These are phyloP conservation scores for Styela plicata DNA, from an alignment of 23 tunicate species.

Conservation along the genomic window DNA sequence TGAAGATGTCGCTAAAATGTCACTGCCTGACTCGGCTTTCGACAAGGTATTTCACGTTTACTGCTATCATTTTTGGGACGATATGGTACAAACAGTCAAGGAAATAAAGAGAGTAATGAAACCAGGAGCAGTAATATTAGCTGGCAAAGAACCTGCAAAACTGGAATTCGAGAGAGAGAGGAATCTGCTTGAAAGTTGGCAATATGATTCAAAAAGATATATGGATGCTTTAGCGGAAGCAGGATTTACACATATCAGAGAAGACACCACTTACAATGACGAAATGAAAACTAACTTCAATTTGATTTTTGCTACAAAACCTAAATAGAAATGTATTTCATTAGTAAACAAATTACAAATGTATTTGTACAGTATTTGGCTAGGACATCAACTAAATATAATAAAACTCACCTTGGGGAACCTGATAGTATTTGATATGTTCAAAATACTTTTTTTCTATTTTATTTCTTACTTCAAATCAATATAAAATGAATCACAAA, in stretches of 20 bases:
- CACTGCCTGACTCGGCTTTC: neutral
- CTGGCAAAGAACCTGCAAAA: neutral
- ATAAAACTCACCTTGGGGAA: no score
- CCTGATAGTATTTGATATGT: no score
- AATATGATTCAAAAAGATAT: neutral
- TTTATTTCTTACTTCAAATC: no score
- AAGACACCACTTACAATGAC: neutral
- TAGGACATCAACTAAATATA: no score
- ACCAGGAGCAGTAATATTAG: neutral
- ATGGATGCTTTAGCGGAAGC: neutral
- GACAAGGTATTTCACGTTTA: constrained; percentile 1
- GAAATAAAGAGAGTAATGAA: neutral
- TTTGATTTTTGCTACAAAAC: neutral
- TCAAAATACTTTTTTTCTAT: no score
- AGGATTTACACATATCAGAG: neutral
- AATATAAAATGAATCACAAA: no score
- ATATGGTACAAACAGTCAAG: neutral
- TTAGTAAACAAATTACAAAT: no score
- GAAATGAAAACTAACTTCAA: neutral
- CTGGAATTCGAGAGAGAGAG: neutral
- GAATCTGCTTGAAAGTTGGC: neutral
- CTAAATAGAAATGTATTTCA: neutral
- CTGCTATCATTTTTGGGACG: neutral
- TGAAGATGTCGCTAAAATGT: constrained; percentile 10
- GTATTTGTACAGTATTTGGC: no score